Percentiles rank a stretch among this genome's conserved stretches.
Evolutionary conservation across 2,888 invertebrate genomes (phyloP).

Genomic region (Scaptomyza cyrtandrae): DNA sequence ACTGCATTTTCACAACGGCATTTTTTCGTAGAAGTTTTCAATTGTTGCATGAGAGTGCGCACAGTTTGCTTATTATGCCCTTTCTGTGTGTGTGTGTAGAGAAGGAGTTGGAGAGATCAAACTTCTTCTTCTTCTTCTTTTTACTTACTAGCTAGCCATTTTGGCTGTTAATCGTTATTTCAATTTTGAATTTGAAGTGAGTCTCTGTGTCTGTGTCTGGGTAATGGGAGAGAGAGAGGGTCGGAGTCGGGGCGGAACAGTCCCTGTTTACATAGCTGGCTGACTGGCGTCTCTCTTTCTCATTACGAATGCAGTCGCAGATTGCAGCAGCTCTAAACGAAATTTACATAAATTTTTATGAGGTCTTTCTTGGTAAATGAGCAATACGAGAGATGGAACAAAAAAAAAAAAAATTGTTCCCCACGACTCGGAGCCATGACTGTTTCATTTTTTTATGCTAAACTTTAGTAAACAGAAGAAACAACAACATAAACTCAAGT

Average conservation of each 20-base stretch:
- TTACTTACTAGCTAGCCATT: slow-evolving; percentile 7
- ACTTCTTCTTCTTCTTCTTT: not conserved
- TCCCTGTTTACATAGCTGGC: slow-evolving; percentile 61
- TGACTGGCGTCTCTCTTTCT: slow-evolving; percentile 51
- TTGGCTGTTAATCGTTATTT: slow-evolving; percentile 75
- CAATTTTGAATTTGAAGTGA: slow-evolving; percentile 57
- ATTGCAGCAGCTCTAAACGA: slow-evolving; percentile 75
- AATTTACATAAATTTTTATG: slow-evolving; percentile 81
- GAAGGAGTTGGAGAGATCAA: slow-evolving; percentile 1
- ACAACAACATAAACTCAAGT: slow-evolving; percentile 25
- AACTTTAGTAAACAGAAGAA: slow-evolving; percentile 68
- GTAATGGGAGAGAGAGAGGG: not conserved
- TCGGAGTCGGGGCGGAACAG: not conserved
- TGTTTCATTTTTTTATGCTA: slow-evolving; percentile 71
- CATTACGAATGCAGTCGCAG: slow-evolving; percentile 74
- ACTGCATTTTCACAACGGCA: slow-evolving; percentile 72
- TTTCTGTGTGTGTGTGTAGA: slow-evolving; percentile 37
- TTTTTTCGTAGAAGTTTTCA: slow-evolving; percentile 72
- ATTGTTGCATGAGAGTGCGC: slow-evolving; percentile 64
- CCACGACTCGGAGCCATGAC: slow-evolving; percentile 58
- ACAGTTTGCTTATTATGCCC: slow-evolving; percentile 4
- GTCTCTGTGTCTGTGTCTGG: not conserved
- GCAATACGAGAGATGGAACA: slow-evolving; percentile 11
- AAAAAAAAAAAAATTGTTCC: slow-evolving; percentile 26
- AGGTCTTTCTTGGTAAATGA: slow-evolving; percentile 57